phyloP scores from a whole-genome alignment of 2,797 vertebrate species.

The Poecile montanus region DNA sequence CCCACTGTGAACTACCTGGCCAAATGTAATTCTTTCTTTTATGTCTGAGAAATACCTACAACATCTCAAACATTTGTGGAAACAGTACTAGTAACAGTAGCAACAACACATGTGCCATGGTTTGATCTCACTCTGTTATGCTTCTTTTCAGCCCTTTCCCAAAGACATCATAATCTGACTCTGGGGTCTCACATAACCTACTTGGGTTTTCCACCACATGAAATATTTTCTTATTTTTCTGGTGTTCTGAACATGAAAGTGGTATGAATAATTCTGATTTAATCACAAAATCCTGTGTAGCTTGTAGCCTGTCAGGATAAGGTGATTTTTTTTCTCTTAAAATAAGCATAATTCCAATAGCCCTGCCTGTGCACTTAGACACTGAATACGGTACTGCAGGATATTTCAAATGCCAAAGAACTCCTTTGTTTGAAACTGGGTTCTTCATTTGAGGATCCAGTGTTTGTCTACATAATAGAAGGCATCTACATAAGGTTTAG shows the following conservation, averaged over 20 bases:
- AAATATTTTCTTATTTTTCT: not conserved
- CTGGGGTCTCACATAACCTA: not conserved
- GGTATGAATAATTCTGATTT: not conserved
- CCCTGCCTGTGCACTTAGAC: not conserved
- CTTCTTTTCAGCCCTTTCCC: not conserved
- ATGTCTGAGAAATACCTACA: not conserved
- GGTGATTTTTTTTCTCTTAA: not conserved
- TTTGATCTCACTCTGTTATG: not conserved
- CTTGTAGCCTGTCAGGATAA: not conserved
- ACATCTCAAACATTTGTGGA: not conserved
- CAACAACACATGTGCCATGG: not conserved
- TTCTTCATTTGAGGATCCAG: not conserved
- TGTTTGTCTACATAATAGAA: not conserved
- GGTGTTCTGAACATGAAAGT: not conserved
- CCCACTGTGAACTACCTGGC: not conserved
- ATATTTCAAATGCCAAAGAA: not conserved
- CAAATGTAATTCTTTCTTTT: not conserved
- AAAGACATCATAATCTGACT: not conserved
- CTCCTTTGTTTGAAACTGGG: not conserved
- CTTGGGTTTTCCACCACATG: not conserved
- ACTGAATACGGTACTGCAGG: not conserved
- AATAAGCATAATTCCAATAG: not conserved
- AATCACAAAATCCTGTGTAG: not conserved
- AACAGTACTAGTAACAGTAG: not conserved
- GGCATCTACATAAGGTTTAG: not conserved